Evolutionary conservation across 2,888 invertebrate species (phyloP).

Genomic region (Dioctria rufipes): DNA sequence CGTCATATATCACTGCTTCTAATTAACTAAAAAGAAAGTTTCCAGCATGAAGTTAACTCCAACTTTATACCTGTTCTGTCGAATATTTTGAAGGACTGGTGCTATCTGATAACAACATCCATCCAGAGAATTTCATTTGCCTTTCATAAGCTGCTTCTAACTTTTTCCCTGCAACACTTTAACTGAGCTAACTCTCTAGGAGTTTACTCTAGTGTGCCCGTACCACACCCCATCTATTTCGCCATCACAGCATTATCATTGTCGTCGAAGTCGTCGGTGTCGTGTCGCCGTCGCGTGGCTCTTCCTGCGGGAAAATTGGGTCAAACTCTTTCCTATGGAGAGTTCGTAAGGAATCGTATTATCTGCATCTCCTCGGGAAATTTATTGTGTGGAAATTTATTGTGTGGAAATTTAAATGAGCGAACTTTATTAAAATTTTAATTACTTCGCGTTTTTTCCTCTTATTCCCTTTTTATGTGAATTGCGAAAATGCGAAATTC

Average conservation of each 20-base stretch:
- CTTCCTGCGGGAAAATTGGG: slow-evolving; percentile 1
- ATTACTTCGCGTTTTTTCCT: not conserved
- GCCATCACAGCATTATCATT: not conserved
- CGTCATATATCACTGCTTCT: too few species aligned
- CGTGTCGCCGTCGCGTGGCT: not conserved
- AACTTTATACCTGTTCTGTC: slow-evolving; percentile 9
- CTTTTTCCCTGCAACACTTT: not conserved
- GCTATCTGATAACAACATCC: slow-evolving; percentile 7
- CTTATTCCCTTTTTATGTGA: not conserved
- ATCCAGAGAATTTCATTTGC: slow-evolving; percentile 15
- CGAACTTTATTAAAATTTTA: slow-evolving; percentile 38
- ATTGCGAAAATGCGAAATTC: too few species aligned
- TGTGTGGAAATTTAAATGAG: slow-evolving; percentile 37
- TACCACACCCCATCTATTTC: not conserved
- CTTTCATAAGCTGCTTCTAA: slow-evolving; percentile 6
- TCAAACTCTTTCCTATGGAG: not conserved
- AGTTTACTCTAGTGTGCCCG: too few species aligned
- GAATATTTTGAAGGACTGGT: not conserved
- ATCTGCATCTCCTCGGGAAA: not conserved
- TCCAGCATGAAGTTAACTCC: slow-evolving; percentile 22
- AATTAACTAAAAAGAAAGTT: not conserved
- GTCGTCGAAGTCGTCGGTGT: not conserved
- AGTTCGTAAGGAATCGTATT: not conserved
- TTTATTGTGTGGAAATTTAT: slow-evolving; percentile 36
- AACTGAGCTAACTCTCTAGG: not conserved